These are phyloP conservation scores for Papilio elwesi DNA, from an alignment of 2,888 invertebrate species.

Conservation along the genomic window DNA sequence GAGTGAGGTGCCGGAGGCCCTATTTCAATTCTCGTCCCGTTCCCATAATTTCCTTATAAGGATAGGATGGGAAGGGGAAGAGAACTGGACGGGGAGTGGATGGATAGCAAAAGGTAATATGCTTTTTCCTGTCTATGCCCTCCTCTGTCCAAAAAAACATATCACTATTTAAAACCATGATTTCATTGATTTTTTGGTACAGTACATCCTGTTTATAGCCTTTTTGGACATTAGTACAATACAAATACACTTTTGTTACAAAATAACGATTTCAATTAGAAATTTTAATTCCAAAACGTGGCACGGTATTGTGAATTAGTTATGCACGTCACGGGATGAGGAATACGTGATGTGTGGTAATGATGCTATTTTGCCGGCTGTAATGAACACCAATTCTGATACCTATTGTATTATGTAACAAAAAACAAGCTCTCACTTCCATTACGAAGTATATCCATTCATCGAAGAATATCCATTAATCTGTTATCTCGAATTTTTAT, in stretches of 20 bases:
- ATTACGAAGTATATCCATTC: background rate
- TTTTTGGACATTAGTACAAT: background rate
- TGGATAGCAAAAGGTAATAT: too few relatives aligned
- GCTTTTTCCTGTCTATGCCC: too few relatives aligned
- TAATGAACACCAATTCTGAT: background rate
- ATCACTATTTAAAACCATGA: too few relatives aligned
- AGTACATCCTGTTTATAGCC: too few relatives aligned
- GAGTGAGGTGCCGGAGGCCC: too few relatives aligned
- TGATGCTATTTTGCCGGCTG: conserved; percentile 7
- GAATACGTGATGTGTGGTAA: conserved; percentile 14
- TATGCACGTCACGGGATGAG: conserved; percentile 14
- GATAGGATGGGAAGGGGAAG: too few relatives aligned
- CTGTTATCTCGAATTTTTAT: too few relatives aligned
- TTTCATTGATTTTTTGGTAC: too few relatives aligned
- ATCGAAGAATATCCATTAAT: background rate
- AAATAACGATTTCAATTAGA: conserved; percentile 5
- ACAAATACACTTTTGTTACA: background rate
- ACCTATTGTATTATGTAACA: background rate
- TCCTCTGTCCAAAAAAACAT: too few relatives aligned
- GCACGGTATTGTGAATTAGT: background rate
- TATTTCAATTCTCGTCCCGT: too few relatives aligned
- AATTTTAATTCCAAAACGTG: conserved; percentile 1
- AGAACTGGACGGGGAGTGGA: too few relatives aligned
- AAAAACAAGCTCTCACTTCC: background rate
- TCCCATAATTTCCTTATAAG: too few relatives aligned